Base-by-base conservation (phyloP, 2,888 invertebrate genomes). In the Volucella inanis region DNA sequence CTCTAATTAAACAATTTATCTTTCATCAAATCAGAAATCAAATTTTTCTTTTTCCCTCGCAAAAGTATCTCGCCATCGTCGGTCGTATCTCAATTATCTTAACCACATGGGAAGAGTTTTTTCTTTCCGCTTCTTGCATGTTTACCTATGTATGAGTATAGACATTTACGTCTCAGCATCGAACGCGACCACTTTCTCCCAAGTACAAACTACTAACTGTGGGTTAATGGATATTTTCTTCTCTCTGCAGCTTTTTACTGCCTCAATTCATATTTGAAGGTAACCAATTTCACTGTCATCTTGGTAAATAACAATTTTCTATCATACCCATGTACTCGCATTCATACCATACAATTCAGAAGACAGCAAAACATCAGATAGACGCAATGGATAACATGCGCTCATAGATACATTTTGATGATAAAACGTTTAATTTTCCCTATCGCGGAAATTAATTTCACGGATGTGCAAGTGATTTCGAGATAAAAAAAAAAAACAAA, bases 381-480 rank as follows among this genome's bases (percentile, higher is more conserved):
- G 74, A 74, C 54, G 47, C 64, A n/a, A 45, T 11, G 12, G 64
- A 74, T 65, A 74, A 64, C 54, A 31, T 43, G 45, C 38, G 45
- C 22, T 11, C 15, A 49, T 70, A 39, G 43, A 80, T 55, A 45
- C 14, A 52, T 41, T 54, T 59, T 39, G 55, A 68, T 68, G 22
- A 45, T 68, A 57, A 72, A 74, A 39, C 49, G 14, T 39, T 47
- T 47, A 31, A 68, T 43, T 74, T 41, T 77, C 67, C 45, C 57
- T 61, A 77, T 82, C 57, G 65, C 82, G 82, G 77, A 82, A 77
- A 82, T 82, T 59, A 82, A 61, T 77, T 82, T 82, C 77, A 61
- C 82, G 82, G 82, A 72, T 77, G 59, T 71, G 31, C 31, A 57
- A 75, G 22, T 18, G 68, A 81, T 68, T 80, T 54, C 38, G 41